Percentiles rank a stretch among this genome's conserved stretches.
Conservation (phyloP, 2,113 vertebrate species). For the Labeo catla region DNA sequence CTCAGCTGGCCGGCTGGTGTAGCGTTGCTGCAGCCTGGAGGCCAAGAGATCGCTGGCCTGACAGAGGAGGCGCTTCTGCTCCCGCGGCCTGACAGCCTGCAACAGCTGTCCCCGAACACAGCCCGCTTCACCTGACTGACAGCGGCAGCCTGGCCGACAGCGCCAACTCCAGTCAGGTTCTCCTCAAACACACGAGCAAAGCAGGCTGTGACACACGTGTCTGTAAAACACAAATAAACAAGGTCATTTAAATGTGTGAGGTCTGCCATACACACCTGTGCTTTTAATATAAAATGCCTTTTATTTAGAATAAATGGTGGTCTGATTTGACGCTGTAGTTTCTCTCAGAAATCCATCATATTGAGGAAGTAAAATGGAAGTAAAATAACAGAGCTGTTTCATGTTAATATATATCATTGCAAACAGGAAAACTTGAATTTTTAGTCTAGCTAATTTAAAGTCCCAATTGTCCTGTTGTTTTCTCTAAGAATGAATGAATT, state of each 20-base stretch:
- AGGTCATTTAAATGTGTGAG: neutral
- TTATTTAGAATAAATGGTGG: neutral
- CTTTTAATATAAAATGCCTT: neutral
- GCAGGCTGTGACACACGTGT: neutral
- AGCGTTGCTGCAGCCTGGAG: constrained; percentile 43
- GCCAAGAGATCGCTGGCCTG: constrained; percentile 1
- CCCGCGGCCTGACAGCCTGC: constrained; percentile 38
- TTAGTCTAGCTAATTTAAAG: too few relatives aligned
- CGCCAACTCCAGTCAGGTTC: neutral
- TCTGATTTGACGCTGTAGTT: neutral
- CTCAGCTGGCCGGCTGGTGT: constrained; percentile 22
- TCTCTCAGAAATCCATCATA: too few relatives aligned
- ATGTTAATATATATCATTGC: too few relatives aligned
- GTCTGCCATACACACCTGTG: neutral
- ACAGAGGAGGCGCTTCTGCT: neutral
- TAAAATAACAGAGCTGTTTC: too few relatives aligned
- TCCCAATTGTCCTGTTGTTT: too few relatives aligned
- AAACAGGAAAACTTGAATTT: too few relatives aligned
- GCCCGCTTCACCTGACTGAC: constrained; percentile 44
- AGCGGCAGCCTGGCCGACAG: constrained; percentile 33
- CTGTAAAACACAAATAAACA: neutral
- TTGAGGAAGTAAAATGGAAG: too few relatives aligned
- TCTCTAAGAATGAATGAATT: too few relatives aligned
- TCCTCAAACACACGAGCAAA: neutral
- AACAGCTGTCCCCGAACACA: constrained; percentile 48